A percentile compares a stretch with the other conserved stretches of the same genome.
phyloP scores from a whole-genome alignment of 2,888 invertebrate genomes.

The Deroplatys truncata region DNA sequence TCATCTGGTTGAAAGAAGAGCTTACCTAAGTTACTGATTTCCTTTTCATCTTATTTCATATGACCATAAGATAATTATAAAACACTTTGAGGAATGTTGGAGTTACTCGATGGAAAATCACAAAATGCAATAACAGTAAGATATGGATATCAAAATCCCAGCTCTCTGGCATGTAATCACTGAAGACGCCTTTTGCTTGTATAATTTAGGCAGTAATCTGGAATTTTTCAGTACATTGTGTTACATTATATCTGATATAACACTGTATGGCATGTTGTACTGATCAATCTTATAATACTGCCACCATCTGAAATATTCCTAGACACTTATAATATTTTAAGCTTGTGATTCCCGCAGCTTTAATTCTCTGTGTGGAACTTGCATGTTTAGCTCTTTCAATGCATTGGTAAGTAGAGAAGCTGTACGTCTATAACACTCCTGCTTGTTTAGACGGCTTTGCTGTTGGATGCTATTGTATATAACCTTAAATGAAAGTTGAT shows the following conservation, averaged over 20 bases:
- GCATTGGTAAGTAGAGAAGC: not conserved
- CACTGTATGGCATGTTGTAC: not conserved
- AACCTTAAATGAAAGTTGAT: too few species aligned
- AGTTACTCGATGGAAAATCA: not conserved
- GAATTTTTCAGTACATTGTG: not conserved
- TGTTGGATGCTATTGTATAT: not conserved
- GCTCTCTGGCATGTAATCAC: not conserved
- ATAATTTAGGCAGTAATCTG: not conserved
- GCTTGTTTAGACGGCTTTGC: not conserved
- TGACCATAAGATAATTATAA: not conserved
- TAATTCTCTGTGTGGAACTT: not conserved
- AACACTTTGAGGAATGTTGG: not conserved
- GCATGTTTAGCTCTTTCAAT: not conserved
- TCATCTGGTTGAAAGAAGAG: not conserved
- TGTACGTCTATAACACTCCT: not conserved
- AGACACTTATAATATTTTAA: not conserved
- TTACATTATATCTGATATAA: not conserved
- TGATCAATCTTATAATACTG: not conserved
- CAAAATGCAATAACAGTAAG: not conserved
- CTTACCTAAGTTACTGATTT: not conserved
- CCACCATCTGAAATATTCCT: not conserved
- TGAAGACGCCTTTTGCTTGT: not conserved
- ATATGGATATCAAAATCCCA: not conserved
- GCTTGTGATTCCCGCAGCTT: not conserved
- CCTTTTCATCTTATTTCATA: not conserved